Conservation (phyloP, 35 echinoderm and acorn worm species). For the Stichopus chloronotus region DNA sequence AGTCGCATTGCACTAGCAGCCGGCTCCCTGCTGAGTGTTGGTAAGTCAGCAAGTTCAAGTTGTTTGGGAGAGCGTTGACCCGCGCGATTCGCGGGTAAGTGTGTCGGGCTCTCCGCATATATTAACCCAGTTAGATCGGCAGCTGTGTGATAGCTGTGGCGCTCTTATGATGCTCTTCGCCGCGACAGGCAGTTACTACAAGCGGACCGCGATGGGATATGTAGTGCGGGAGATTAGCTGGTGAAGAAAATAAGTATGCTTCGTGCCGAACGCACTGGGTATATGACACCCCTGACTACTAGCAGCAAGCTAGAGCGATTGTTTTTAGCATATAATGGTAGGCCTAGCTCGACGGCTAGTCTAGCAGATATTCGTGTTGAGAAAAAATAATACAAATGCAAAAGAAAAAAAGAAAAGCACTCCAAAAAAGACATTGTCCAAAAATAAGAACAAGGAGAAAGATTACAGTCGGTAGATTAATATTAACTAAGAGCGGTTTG, state of each 20-base stretch:
- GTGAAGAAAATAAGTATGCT: too few species aligned
- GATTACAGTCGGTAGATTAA: slow-evolving; percentile 24
- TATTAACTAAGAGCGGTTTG: not conserved
- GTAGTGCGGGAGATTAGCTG: too few species aligned
- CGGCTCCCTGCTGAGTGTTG: slow-evolving; percentile 15
- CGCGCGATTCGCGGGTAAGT: slow-evolving; percentile 25
- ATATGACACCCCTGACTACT: too few species aligned
- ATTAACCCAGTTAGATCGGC: slow-evolving; percentile 48
- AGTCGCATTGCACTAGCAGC: slow-evolving; percentile 33
- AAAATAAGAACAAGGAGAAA: slow-evolving; percentile 26
- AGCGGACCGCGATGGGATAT: too few species aligned
- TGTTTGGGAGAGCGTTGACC: slow-evolving; percentile 51
- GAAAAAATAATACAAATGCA: not conserved
- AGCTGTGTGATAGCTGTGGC: not conserved
- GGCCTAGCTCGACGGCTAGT: not conserved
- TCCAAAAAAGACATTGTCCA: not conserved
- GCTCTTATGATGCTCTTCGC: not conserved
- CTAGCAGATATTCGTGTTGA: not conserved
- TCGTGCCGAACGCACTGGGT: too few species aligned
- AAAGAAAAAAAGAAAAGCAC: slow-evolving; percentile 1
- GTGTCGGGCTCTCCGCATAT: slow-evolving; percentile 50
- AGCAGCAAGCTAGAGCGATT: too few species aligned
- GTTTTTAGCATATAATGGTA: too few species aligned
- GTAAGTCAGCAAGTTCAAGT: slow-evolving; percentile 26
- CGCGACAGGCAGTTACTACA: too few species aligned